A percentile compares a stretch with the other conserved stretches of the same genome.
Evolutionary conservation across 2,797 vertebrate species (phyloP).

Genomic region (Mormyrops boulengeri): DNA sequence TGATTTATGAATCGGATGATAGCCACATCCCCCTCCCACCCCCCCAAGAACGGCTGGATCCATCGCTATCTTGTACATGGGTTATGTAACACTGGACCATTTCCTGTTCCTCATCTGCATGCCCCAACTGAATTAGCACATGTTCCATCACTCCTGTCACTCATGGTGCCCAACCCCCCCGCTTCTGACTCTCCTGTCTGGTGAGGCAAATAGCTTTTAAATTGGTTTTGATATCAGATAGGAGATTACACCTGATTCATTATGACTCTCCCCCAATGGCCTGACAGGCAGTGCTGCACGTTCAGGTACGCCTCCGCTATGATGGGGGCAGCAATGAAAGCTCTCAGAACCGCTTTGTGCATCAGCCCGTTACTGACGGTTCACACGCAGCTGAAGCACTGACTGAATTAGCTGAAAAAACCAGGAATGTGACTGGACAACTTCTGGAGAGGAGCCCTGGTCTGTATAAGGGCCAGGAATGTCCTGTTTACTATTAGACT

Average conservation of each 20-base stretch:
- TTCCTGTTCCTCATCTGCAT: conserved; percentile 27
- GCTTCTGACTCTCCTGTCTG: background rate
- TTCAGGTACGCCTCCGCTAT: background rate
- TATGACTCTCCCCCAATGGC: background rate
- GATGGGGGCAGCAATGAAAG: background rate
- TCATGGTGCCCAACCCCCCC: background rate
- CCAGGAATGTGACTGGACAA: background rate
- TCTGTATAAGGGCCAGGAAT: background rate
- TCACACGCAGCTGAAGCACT: background rate
- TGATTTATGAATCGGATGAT: background rate
- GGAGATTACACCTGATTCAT: conserved; percentile 8
- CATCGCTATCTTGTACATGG: conserved; percentile 41
- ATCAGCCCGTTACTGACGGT: background rate
- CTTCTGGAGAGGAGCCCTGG: background rate
- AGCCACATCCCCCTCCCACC: conserved; percentile 22
- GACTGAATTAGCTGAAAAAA: background rate
- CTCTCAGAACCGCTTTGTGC: background rate
- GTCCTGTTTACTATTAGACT: background rate
- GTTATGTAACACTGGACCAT: conserved; percentile 36
- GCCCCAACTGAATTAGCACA: conserved; percentile 29
- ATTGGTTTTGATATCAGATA: conserved; percentile 15
- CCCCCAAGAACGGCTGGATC: conserved; percentile 23
- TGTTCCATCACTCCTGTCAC: background rate
- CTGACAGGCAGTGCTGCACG: background rate
- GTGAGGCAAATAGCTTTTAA: conserved; percentile 1